Evolutionary conservation across 1,140 invertebrate genomes (phyloP).

Genomic region (Cataglyphis hispanica): DNA sequence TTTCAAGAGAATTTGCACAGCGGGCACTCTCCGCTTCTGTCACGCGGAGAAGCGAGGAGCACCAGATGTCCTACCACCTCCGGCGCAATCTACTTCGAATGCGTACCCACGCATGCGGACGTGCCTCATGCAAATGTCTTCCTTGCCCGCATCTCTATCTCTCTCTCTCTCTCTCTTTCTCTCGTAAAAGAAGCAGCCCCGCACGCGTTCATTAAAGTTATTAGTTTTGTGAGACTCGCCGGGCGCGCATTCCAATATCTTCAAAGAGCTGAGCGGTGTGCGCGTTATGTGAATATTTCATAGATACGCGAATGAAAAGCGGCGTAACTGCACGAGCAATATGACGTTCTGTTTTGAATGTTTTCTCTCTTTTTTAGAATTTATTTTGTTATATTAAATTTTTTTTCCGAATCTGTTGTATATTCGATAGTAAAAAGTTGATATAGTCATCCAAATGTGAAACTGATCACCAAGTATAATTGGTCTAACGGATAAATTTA

Average conservation of each 20-base stretch:
- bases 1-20: conserved; percentile 23
- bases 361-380: neutral
- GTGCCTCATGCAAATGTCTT: conserved; percentile 76
- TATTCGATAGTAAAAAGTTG: neutral
- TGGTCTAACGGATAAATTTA: neutral
- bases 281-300: conserved; percentile 70
- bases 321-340: conserved; percentile 34
- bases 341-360: conserved; percentile 5
- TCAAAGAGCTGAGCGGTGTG: conserved; percentile 61
- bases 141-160: conserved; percentile 60
- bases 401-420: neutral
- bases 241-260: conserved; percentile 57
- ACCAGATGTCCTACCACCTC: conserved; percentile 68
- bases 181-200: conserved; percentile 60
- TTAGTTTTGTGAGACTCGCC: conserved; percentile 71
- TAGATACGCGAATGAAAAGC: conserved; percentile 43
- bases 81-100: conserved; percentile 73
- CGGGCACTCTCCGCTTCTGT: conserved; percentile 18
- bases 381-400: neutral
- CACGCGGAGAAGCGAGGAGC: conserved; percentile 34
- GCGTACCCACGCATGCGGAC: conserved; percentile 73
- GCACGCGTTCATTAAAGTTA: conserved; percentile 74
- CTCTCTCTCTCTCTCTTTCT: conserved; percentile 24
- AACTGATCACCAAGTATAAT: conserved; percentile 8
- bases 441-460: neutral